Evolutionary conservation across 35 echinoderm and acorn worm species (phyloP).

Genomic region (Heliocidaris tuberculata): DNA sequence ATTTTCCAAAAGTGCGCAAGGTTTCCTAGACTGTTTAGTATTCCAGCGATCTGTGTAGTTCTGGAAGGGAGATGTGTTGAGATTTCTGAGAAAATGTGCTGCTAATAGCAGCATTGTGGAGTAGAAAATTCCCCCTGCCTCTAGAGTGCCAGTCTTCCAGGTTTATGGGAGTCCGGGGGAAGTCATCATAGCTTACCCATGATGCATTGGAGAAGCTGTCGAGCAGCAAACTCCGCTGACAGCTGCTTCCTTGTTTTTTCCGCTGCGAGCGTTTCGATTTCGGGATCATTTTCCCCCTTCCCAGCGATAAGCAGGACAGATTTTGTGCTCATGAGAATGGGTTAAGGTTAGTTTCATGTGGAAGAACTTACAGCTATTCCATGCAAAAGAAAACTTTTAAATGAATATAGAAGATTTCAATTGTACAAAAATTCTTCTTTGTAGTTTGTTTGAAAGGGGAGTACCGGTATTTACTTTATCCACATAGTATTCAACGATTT

Average conservation of each 20-base stretch:
- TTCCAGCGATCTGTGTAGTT: not conserved
- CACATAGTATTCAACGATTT: too few relatives aligned
- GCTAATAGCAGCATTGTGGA: not conserved
- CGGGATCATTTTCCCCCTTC: not conserved
- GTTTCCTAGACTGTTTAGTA: not conserved
- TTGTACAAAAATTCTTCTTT: too few relatives aligned
- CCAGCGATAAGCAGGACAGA: not conserved
- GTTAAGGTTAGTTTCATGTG: not conserved
- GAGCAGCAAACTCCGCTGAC: not conserved
- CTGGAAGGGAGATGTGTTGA: not conserved
- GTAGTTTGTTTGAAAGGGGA: too few relatives aligned
- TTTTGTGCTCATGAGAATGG: not conserved
- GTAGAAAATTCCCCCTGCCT: not conserved
- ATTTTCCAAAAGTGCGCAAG: not conserved
- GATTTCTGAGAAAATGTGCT: not conserved
- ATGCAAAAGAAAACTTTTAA: too few relatives aligned
- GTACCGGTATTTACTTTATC: too few relatives aligned
- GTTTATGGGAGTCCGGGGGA: not conserved
- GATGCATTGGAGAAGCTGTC: not conserved
- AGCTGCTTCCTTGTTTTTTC: constrained; percentile 16
- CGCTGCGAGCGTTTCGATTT: not conserved
- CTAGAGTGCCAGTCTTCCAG: not conserved
- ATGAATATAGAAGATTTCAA: too few relatives aligned
- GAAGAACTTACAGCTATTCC: too few relatives aligned
- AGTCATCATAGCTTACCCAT: not conserved